These are phyloP conservation scores for Solen grandis DNA, from an alignment of 1,140 invertebrate species.

Conservation along the genomic window DNA sequence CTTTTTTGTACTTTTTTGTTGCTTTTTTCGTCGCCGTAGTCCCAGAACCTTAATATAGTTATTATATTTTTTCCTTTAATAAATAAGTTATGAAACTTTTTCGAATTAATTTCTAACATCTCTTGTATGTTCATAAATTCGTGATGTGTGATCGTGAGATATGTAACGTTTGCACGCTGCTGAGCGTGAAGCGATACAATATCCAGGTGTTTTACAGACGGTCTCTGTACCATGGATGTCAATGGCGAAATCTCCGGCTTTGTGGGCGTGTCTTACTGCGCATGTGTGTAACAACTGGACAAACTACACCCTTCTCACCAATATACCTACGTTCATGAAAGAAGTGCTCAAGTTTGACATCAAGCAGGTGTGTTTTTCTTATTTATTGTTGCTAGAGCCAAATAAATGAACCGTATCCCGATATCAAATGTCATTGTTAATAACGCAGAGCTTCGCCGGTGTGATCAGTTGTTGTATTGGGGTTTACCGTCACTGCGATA, in stretches of 20 bases:
- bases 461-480: too few species aligned
- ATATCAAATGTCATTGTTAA: not conserved
- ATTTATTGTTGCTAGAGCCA: not conserved
- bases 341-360: conserved; percentile 93
- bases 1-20: too few species aligned
- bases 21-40: too few species aligned
- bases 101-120: too few species aligned
- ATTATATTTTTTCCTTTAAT: too few species aligned
- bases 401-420: not conserved
- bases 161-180: too few species aligned
- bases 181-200: too few species aligned
- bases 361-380: conserved; percentile 87
- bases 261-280: conserved; percentile 92
- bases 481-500: conserved; percentile 84
- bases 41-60: too few species aligned
- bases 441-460: not conserved
- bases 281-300: conserved; percentile 96
- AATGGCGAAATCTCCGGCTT: conserved; percentile 90
- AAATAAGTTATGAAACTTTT: too few species aligned
- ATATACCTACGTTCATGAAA: conserved; percentile 96
- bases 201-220: too few species aligned
- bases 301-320: conserved; percentile 96
- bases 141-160: too few species aligned
- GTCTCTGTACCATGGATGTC: conserved; percentile 92
- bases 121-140: too few species aligned